These are phyloP conservation scores for Microvelia longipes DNA, from an alignment of 1,140 invertebrate genomes.

Conservation along the genomic window DNA sequence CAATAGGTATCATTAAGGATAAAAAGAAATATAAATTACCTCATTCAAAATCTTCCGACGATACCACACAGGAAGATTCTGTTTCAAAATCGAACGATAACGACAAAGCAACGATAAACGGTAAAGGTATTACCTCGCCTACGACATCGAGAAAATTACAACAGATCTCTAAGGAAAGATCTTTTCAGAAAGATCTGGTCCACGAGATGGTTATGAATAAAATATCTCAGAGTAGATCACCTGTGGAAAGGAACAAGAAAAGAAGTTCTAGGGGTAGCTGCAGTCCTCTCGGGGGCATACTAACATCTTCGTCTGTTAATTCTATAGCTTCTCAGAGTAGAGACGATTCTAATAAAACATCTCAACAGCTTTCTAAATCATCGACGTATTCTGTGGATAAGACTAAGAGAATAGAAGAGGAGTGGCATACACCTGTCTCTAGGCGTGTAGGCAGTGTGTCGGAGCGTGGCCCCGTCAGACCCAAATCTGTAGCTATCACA, in stretches of 20 bases:
- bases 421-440: neutral
- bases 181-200: constrained; percentile 51
- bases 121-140: constrained; percentile 20
- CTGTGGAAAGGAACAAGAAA: constrained; percentile 38
- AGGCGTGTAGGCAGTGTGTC: neutral
- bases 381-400: neutral
- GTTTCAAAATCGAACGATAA: neutral
- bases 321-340: neutral
- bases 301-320: constrained; percentile 12
- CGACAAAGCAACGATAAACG: neutral
- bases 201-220: constrained; percentile 65
- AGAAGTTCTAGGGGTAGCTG: neutral
- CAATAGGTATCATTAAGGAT: constrained; percentile 49
- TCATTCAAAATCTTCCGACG: neutral
- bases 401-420: neutral
- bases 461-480: constrained; percentile 9
- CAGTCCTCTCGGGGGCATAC: neutral
- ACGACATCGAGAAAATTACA: constrained; percentile 40
- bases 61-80: constrained; percentile 2
- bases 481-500: constrained; percentile 19
- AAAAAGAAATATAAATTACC: constrained; percentile 22
- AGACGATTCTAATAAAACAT: neutral
- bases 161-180: constrained; percentile 46
- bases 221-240: constrained; percentile 46
- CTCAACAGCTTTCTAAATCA: neutral